Percentiles rank a stretch among this genome's conserved stretches.
These are phyloP conservation scores for Acanthococcus lagerstroemiae DNA, from an alignment of 2,888 invertebrate genomes.

Conservation along the genomic window DNA sequence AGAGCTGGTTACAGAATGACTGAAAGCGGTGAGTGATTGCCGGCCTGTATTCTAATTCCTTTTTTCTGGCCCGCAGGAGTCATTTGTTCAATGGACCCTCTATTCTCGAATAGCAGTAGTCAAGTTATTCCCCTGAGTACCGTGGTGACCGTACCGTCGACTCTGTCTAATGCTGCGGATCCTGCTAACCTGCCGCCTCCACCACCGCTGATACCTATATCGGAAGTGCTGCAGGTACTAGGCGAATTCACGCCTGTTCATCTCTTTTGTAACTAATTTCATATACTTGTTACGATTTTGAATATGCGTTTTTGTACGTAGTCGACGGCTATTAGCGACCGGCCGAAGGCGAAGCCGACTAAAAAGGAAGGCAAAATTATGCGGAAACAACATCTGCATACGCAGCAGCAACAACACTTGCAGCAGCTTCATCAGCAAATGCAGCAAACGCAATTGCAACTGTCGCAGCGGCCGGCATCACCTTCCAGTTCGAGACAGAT, in stretches of 20 bases:
- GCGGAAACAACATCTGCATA: conserved; percentile 45
- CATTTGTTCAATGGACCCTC: background rate
- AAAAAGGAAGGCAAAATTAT: conserved; percentile 69
- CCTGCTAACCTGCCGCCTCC: conserved; percentile 19
- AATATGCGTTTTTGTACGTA: conserved; percentile 39
- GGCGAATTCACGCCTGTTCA: background rate
- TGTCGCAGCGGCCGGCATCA: conserved; percentile 32
- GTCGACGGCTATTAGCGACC: conserved; percentile 69
- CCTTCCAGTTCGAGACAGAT: background rate
- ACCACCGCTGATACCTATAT: conserved; percentile 22
- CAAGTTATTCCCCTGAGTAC: conserved; percentile 12
- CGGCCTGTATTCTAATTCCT: background rate
- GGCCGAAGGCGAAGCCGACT: conserved; percentile 71
- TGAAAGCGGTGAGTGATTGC: background rate
- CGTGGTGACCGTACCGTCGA: conserved; percentile 6
- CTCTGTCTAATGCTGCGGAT: background rate
- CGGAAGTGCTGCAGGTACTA: conserved; percentile 23
- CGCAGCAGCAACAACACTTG: conserved; percentile 10
- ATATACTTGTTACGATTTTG: background rate
- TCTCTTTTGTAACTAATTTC: background rate
- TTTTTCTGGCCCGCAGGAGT: too few species aligned
- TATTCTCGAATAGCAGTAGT: background rate
- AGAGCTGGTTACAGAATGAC: background rate
- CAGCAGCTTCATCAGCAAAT: conserved; percentile 19
- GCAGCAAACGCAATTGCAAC: conserved; percentile 36